Conservation (phyloP, 2,888 invertebrate genomes). For the Chrysolina americana region DNA sequence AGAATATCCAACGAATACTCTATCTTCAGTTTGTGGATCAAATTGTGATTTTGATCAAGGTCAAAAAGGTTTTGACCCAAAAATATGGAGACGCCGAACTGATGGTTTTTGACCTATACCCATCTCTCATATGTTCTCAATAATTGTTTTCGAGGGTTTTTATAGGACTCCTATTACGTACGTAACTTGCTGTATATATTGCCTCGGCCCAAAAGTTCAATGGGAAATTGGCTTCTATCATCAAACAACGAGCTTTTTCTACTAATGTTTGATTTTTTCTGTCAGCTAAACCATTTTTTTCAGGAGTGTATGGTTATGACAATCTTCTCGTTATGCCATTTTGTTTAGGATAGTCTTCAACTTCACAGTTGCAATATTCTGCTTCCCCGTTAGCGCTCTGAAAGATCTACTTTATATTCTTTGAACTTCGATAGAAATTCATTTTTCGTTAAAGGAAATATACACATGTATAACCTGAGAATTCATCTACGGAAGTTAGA, state of each 20-base stretch:
- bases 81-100: slow-evolving; percentile 3
- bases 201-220: slow-evolving; percentile 6
- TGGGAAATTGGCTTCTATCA: slow-evolving; percentile 29
- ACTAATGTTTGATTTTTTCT: slow-evolving; percentile 53
- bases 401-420: no score
- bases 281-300: slow-evolving; percentile 59
- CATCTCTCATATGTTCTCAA: slow-evolving; percentile 13
- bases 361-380: not conserved
- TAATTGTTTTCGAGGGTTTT: not conserved
- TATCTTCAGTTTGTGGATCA: not conserved
- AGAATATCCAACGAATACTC: slow-evolving; percentile 7
- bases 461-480: no score
- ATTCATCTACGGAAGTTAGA: no score
- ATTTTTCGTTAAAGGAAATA: no score
- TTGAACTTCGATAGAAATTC: no score
- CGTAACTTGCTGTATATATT: slow-evolving; percentile 14
- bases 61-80: slow-evolving; percentile 4
- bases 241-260: slow-evolving; percentile 55
- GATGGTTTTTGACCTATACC: slow-evolving; percentile 6
- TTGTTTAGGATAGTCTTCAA: not conserved
- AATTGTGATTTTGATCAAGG: not conserved
- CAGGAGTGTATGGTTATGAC: slow-evolving; percentile 55
- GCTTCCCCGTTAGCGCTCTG: not conserved
- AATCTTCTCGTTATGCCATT: not conserved
- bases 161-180: not conserved